Conservation (phyloP, 2,113 vertebrate genomes). For the Mormyrus iriodes region DNA sequence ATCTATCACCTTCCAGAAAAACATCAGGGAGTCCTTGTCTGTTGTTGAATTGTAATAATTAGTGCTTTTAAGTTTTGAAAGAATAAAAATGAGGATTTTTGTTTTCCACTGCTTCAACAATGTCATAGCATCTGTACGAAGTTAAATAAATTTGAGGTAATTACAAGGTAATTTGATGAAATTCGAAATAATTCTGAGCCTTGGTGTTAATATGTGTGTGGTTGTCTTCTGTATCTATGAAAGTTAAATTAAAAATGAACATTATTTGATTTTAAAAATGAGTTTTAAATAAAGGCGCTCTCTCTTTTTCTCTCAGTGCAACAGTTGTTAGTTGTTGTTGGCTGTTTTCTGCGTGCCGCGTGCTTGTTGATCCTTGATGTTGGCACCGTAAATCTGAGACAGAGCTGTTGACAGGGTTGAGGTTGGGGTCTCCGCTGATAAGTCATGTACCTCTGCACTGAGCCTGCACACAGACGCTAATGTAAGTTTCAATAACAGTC, state of each 20-base stretch:
- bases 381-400: background rate
- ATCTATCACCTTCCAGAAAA: slow-evolving; percentile 6
- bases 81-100: background rate
- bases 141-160: background rate
- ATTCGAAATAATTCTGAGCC: background rate
- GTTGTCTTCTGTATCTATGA: background rate
- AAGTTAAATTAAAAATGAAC: background rate
- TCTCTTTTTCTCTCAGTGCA: background rate
- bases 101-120: background rate
- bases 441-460: background rate
- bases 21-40: background rate
- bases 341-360: background rate
- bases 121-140: background rate
- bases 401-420: background rate
- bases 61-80: background rate
- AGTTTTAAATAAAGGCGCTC: background rate
- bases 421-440: background rate
- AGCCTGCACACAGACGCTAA: background rate
- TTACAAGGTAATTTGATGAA: background rate
- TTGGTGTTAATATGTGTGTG: background rate
- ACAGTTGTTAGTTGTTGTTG: no score
- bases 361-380: background rate
- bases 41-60: background rate
- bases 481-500: background rate
- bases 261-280: background rate